Evolutionary conservation across 2,888 invertebrate species (phyloP), one percentile per base, ranked within the genome.

Genomic region (Andricus quercusramuli): DNA sequence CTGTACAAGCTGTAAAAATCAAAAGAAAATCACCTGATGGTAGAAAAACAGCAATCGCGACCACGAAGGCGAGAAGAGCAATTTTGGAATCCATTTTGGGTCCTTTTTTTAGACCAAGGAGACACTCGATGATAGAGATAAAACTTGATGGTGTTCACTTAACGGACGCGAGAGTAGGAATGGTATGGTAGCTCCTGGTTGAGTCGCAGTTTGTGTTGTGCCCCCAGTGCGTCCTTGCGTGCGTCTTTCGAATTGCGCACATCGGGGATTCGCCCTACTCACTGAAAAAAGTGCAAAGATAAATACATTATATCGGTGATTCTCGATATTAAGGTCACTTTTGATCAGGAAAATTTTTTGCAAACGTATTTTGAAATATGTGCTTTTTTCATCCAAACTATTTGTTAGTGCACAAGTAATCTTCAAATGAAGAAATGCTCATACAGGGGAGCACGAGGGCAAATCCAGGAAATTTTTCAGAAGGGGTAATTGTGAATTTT

Each of bases 231-330:
- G 56, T 74, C 74, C 74, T 56, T 74, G 74, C 32, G 74, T 74
- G 74, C 32, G 56, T 74, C 51, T 56, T 74, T 74, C 74, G 29
- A 74, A n/a, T 74, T 32, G 74, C 74, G 56, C 74, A 74, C 56
- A 56, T 51, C 25, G 32, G 17, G 74, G 74, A 51, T 32, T 74
- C 74, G 51, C n/a, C 56, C 74, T 56, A n/a, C 56, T 74, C n/a
- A 32, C 29, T 5, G 3, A 37, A 56, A 29, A 74, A 32, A 56
- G 20, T 32, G 5, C 56, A 51, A 17, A 29, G n/a, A 20, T 20
- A 51, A 2, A 20, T 37, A 37, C 37, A 37, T 37, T 37, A 37
- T 8, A 9, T 37, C 9, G 37, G 37, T 37, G 37, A 37, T 3
- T 29, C 37, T 37, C 37, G 37, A 37, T 37, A 37, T 37, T 37